A percentile compares a stretch with the other conserved stretches of the same genome.
phyloP scores from a whole-genome alignment of 2,113 vertebrate genomes.

The Emydocephalus ijimae region DNA sequence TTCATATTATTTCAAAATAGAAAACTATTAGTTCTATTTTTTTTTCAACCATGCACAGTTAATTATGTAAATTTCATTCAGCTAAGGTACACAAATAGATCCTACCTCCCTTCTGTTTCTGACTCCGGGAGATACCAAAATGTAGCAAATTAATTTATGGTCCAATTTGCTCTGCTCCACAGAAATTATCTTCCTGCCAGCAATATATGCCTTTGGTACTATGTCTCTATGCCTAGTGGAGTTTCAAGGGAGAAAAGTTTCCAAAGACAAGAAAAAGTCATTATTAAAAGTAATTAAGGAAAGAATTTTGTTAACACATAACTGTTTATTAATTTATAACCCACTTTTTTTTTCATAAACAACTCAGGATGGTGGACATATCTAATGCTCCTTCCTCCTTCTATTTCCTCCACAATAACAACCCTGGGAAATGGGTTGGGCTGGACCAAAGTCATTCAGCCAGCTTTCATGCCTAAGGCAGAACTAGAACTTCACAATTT shows the following conservation, averaged over 20 bases:
- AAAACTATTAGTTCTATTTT: neutral
- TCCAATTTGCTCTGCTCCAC: neutral
- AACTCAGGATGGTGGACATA: neutral
- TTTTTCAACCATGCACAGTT: neutral
- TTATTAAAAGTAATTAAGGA: neutral
- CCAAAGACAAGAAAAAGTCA: neutral
- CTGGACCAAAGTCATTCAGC: no score
- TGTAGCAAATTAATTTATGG: neutral
- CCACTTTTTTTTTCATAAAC: neutral
- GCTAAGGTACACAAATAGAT: neutral
- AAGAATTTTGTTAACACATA: neutral
- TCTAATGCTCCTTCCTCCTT: neutral
- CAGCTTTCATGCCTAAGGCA: neutral
- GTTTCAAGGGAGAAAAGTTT: neutral
- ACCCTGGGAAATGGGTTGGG: neutral
- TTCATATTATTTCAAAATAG: neutral
- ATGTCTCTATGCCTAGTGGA: neutral
- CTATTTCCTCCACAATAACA: neutral
- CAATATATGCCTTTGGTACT: neutral
- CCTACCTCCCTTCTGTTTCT: neutral
- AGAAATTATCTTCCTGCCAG: neutral
- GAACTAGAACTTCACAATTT: neutral
- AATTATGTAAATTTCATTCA: neutral
- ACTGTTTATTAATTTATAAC: neutral
- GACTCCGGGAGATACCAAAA: neutral